Conservation (phyloP, 1,140 invertebrate genomes). For the Eubasilissa regina region DNA sequence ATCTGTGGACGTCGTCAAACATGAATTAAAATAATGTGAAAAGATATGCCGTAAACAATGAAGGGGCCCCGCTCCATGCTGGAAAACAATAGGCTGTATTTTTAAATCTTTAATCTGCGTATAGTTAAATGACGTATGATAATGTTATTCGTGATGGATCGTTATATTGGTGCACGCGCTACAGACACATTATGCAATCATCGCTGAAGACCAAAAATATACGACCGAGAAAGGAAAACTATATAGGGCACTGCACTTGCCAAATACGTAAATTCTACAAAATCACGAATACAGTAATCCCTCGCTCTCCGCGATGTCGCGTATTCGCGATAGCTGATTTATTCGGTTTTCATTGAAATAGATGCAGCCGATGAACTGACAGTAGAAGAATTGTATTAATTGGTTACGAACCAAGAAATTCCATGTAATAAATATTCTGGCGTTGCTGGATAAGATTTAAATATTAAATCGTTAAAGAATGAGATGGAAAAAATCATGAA, state of each 20-base stretch:
- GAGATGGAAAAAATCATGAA: no score
- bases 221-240: background rate
- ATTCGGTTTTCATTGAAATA: no score
- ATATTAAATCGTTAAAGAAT: no score
- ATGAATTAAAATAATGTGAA: constrained; percentile 6
- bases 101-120: background rate
- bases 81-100: constrained; percentile 13
- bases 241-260: background rate
- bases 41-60: background rate
- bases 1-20: constrained; percentile 4
- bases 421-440: no score
- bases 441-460: no score
- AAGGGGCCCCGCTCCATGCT: no score
- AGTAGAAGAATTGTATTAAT: no score
- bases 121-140: constrained; percentile 7
- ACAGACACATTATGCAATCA: background rate
- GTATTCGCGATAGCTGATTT: no score
- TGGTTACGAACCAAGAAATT: no score
- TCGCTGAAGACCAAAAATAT: constrained; percentile 6
- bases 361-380: no score
- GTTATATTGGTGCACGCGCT: background rate
- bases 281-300: background rate
- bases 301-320: no score
- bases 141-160: constrained; percentile 10
- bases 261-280: background rate